Base-by-base conservation (phyloP, 2,888 invertebrate species). In the Diaprepes abbreviatus region DNA sequence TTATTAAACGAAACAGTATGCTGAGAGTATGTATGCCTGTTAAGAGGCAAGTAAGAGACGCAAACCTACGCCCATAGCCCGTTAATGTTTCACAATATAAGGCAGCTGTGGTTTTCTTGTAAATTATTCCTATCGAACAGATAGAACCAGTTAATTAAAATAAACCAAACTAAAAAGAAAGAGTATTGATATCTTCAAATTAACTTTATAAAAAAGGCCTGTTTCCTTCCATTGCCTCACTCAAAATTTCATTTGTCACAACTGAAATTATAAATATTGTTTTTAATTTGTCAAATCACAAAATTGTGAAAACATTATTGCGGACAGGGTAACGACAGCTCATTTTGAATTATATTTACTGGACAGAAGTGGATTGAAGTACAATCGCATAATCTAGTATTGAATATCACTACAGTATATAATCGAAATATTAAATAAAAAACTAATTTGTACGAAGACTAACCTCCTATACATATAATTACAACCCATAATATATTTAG, bases 41-140 rank as follows among this genome's bases (percentile, higher is more conserved):
- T 68, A 76, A 77, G 75, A 74, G 73, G 73, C 74, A 77, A 77
- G 75, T 70, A 73, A 72, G 69, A 64, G 73, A 72, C 75, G 70
- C 68, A 72, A 74, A 73, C 75, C 72, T 59, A 45, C 70, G 64
- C 74, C 69, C 74, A 67, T 59, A 52, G 71, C 67, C 73, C 68
- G 66, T 35, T 65, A 74, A 73, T 70, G 74, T 79, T 80, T 79
- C 80, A 81, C 79, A 80, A 80, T 83, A 80, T 82, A 84, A 84
- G 84, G 84, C 83, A 84, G 83, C 82, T 82, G 82, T 73, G 76
- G 69, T 83, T 83, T 82, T 82, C 81, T 81, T 80, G 80, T 83
- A 84, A 84, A 84, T 84, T 84, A 84, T n/a, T n/a, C n/a, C n/a
- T n/a, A n/a, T n/a, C n/a, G n/a, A n/a, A n/a, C n/a, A n/a, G n/a